Percentiles rank a stretch among this genome's conserved stretches.
Conservation (phyloP, 2,888 invertebrate genomes). For the Girardia tigrina region DNA sequence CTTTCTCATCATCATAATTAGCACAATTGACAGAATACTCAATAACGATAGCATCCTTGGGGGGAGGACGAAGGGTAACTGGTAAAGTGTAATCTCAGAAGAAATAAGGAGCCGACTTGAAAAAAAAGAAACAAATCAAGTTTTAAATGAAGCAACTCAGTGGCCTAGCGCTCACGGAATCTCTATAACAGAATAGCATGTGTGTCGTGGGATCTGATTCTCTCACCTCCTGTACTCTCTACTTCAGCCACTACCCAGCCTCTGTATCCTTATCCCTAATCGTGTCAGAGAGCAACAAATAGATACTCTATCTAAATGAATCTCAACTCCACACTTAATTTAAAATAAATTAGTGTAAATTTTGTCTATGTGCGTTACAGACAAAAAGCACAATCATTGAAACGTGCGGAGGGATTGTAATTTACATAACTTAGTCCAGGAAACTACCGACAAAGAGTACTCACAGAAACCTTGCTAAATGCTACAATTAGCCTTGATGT, state of each 20-base stretch:
- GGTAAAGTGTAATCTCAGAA: constrained; percentile 23
- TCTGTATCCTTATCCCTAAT: constrained; percentile 1
- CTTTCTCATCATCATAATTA: constrained; percentile 23
- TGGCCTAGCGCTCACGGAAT: constrained; percentile 20
- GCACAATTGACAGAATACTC: constrained; percentile 23
- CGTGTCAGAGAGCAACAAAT: constrained; percentile 20
- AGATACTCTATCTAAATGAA: constrained; percentile 23
- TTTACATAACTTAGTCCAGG: constrained; percentile 23
- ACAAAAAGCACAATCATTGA: constrained; percentile 2
- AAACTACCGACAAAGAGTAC: constrained; percentile 23
- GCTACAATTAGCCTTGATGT: constrained; percentile 23
- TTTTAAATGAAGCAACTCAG: constrained; percentile 23
- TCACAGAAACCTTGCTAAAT: constrained; percentile 17
- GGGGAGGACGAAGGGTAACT: constrained; percentile 23
- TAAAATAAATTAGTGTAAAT: constrained; percentile 18
- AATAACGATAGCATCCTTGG: constrained; percentile 14
- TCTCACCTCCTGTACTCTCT: constrained; percentile 6
- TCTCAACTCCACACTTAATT: constrained; percentile 23
- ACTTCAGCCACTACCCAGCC: background rate
- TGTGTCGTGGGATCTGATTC: constrained; percentile 17
- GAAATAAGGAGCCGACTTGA: constrained; percentile 23
- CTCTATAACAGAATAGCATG: constrained; percentile 6
- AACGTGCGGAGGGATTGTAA: constrained; percentile 20
- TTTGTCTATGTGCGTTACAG: background rate
- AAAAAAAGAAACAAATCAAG: constrained; percentile 13